Evolutionary conservation across 2,113 vertebrate genomes (phyloP).

Genomic region (Microtus montanus): DNA sequence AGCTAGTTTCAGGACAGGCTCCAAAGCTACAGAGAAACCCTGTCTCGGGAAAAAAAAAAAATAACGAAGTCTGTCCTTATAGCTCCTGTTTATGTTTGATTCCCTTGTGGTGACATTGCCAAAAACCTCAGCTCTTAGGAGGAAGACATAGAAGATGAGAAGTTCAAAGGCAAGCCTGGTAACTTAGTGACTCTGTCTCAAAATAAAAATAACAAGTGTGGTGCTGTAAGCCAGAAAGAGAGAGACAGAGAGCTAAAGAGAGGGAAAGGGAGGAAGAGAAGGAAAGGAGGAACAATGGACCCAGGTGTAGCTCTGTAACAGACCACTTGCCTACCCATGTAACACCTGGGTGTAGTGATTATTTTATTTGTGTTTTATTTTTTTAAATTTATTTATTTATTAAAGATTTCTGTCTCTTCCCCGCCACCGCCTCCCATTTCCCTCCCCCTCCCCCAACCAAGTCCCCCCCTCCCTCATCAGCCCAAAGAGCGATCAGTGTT

Average conservation of each 20-base stretch:
- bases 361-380: too few species aligned
- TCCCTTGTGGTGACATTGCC: background rate
- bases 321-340: background rate
- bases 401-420: too few species aligned
- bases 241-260: too few species aligned
- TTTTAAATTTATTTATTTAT: too few species aligned
- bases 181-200: background rate
- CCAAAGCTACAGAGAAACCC: too few species aligned
- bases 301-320: background rate
- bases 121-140: background rate
- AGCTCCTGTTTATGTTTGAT: background rate
- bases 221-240: background rate
- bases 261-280: background rate
- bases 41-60: too few species aligned
- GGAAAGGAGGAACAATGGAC: background rate
- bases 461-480: too few species aligned
- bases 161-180: background rate
- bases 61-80: background rate
- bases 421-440: too few species aligned
- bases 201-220: background rate
- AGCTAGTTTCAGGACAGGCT: too few species aligned
- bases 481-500: too few species aligned
- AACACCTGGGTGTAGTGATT: background rate
- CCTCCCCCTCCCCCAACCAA: too few species aligned
- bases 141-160: background rate